These are phyloP conservation scores for Acanthopagrus latus DNA, from an alignment of 2,797 vertebrate species.

Conservation along the genomic window DNA sequence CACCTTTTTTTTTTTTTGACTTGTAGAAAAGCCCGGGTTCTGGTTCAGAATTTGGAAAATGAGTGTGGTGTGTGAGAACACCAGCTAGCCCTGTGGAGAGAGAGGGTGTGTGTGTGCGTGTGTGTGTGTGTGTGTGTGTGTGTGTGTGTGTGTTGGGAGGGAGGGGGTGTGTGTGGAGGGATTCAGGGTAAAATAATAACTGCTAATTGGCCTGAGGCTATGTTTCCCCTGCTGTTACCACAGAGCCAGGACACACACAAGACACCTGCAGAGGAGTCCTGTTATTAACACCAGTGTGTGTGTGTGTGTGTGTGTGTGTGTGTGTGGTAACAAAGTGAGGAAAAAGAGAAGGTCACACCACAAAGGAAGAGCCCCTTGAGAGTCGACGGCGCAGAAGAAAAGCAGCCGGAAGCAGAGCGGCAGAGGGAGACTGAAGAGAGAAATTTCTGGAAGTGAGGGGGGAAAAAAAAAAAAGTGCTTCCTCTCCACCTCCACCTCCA, in stretches of 20 bases:
- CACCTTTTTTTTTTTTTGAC: constrained; percentile 44
- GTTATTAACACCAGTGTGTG: constrained; percentile 69
- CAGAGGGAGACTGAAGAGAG: constrained; percentile 50
- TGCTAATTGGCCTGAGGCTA: constrained; percentile 85
- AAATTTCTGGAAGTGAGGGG: constrained; percentile 49
- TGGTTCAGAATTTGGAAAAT: constrained; percentile 56
- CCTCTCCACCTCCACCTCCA: constrained; percentile 63
- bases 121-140: constrained; percentile 23
- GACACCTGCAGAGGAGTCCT: constrained; percentile 70
- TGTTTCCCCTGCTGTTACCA: constrained; percentile 65
- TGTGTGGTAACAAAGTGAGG: constrained; percentile 43
- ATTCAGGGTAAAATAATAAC: constrained; percentile 80
- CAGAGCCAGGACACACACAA: constrained; percentile 68
- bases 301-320: constrained; percentile 37
- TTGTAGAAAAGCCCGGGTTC: constrained; percentile 29
- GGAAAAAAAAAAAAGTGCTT: constrained; percentile 31
- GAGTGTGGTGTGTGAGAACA: constrained; percentile 59
- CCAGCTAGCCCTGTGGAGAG: constrained; percentile 49
- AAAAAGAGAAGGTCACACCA: constrained; percentile 73
- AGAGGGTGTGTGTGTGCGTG: constrained; percentile 17
- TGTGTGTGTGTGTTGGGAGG: constrained; percentile 23
- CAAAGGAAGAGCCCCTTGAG: constrained; percentile 61
- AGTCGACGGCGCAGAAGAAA: constrained; percentile 49
- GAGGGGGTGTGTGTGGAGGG: constrained; percentile 43
- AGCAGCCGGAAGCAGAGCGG: constrained; percentile 64